These are phyloP conservation scores for Contarinia nasturtii DNA, from an alignment of 1,140 invertebrate species.

Conservation along the genomic window DNA sequence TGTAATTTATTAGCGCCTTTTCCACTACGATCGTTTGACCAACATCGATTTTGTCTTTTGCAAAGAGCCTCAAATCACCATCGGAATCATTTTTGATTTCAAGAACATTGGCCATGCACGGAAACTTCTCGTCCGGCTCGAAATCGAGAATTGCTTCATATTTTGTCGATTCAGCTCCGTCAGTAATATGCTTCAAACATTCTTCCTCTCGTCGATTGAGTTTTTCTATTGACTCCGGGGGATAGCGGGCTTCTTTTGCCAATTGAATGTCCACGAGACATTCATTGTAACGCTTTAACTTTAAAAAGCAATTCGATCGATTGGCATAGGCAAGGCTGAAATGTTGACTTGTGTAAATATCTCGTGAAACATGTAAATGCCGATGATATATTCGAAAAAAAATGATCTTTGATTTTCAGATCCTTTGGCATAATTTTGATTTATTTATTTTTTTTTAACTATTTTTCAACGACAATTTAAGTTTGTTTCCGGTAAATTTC, in stretches of 20 bases:
- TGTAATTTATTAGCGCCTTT: neutral
- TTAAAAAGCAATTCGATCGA: neutral
- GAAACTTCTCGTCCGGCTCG: neutral
- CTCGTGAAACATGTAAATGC: too few relatives aligned
- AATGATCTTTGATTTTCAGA: too few relatives aligned
- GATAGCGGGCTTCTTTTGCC: neutral
- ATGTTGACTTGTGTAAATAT: too few relatives aligned
- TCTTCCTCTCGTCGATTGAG: neutral
- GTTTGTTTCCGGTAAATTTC: too few relatives aligned
- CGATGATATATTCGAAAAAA: too few relatives aligned
- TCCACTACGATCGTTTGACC: neutral
- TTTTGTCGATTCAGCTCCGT: neutral
- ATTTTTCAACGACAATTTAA: too few relatives aligned
- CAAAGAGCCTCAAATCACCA: neutral
- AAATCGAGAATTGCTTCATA: neutral
- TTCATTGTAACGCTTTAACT: neutral
- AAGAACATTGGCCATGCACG: neutral
- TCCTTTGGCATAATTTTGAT: too few relatives aligned
- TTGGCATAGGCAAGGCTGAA: neutral
- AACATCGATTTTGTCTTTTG: neutral
- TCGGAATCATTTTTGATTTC: neutral
- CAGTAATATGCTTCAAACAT: conserved; percentile 7
- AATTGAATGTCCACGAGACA: neutral
- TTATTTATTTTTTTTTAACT: too few relatives aligned
- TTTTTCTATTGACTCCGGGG: neutral